A percentile compares a stretch with the other conserved stretches of the same genome.
Conservation (phyloP, 2,113 vertebrate genomes). For the Syngnathus scovelli region DNA sequence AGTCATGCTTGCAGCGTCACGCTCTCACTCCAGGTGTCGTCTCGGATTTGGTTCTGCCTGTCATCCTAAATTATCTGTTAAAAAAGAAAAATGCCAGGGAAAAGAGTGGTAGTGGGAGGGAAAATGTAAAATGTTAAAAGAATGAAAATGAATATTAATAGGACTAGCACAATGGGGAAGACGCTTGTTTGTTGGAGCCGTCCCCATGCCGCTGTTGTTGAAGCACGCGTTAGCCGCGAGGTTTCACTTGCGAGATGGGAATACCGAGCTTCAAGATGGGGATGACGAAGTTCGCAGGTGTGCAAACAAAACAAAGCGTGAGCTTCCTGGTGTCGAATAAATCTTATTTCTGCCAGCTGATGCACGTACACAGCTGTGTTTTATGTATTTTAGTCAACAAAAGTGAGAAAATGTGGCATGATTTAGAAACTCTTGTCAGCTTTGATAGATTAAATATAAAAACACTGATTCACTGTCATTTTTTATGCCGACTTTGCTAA, state of each 20-base stretch:
- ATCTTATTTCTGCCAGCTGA: constrained; percentile 4
- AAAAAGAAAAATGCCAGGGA: background rate
- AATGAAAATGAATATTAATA: background rate
- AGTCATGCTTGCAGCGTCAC: constrained; percentile 43
- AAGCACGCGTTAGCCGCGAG: constrained; percentile 18
- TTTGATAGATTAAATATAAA: constrained; percentile 25
- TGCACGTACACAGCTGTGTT: background rate
- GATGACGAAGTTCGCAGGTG: background rate
- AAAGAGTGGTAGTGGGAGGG: background rate
- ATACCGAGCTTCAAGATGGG: constrained; percentile 14
- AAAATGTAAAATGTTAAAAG: background rate
- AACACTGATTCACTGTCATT: constrained; percentile 4
- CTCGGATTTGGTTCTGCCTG: constrained; percentile 18
- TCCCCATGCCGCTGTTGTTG: constrained; percentile 42
- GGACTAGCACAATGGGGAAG: background rate
- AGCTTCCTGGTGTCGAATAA: background rate
- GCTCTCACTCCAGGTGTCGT: constrained; percentile 21
- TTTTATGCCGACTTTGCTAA: constrained; percentile 13
- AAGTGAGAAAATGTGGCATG: background rate
- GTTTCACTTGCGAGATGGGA: constrained; percentile 37
- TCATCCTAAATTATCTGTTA: constrained; percentile 19
- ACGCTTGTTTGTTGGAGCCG: constrained; percentile 41
- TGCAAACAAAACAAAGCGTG: background rate
- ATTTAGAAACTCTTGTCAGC: constrained; percentile 8
- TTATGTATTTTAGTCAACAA: background rate